These are phyloP conservation scores for Rafetus swinhoei DNA, from an alignment of 2,113 vertebrate species.

Conservation along the genomic window DNA sequence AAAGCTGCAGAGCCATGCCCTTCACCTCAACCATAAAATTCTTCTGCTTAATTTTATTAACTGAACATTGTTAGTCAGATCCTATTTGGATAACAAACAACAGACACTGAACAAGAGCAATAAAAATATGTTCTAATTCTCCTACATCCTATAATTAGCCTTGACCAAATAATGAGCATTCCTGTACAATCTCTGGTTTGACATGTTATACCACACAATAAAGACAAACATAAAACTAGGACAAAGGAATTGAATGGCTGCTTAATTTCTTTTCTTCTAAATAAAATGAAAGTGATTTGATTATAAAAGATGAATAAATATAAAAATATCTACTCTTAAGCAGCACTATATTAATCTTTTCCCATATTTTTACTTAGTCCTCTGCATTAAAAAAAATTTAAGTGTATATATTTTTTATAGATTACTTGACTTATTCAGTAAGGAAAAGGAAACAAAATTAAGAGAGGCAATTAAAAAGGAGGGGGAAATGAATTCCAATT, in stretches of 20 bases:
- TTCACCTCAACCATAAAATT: background rate
- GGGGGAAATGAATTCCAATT: background rate
- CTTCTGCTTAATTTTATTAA: background rate
- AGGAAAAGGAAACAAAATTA: background rate
- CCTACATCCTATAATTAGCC: conserved; percentile 18
- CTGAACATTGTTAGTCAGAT: background rate
- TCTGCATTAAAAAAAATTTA: background rate
- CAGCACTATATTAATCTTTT: background rate
- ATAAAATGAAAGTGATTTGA: conserved; percentile 5
- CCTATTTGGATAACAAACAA: background rate
- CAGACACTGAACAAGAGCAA: conserved; percentile 14
- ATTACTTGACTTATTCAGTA: background rate
- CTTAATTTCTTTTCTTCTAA: conserved; percentile 30
- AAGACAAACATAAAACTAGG: background rate
- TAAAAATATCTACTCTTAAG: background rate
- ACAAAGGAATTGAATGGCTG: background rate
- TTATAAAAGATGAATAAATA: background rate
- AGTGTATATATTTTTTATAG: no score
- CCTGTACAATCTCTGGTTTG: background rate
- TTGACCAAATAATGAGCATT: conserved; percentile 16
- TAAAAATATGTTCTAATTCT: conserved; percentile 10
- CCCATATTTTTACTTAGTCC: background rate
- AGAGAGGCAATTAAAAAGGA: background rate
- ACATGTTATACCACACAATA: conserved; percentile 34
- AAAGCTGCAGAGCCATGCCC: background rate